These are phyloP conservation scores for Drosophila lini DNA, from an alignment of 1,140 invertebrate genomes.

Conservation along the genomic window DNA sequence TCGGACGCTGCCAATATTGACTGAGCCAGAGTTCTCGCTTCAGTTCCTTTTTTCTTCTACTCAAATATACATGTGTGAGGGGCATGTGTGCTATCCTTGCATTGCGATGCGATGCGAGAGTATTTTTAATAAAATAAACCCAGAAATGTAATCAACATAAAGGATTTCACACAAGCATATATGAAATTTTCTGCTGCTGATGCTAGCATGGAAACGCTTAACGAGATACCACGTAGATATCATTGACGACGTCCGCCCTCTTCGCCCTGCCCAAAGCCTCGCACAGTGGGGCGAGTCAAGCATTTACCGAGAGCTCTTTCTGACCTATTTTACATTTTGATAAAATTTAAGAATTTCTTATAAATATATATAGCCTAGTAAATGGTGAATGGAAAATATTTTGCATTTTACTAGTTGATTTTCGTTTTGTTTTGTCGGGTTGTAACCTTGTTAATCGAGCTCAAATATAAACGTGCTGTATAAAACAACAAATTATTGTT, in stretches of 20 bases:
- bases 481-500: no score
- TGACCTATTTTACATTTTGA: neutral
- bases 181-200: slow-evolving; percentile 56
- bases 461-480: neutral
- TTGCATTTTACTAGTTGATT: no score
- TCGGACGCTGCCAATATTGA: slow-evolving; percentile 81
- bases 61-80: slow-evolving; percentile 12
- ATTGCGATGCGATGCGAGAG: slow-evolving; percentile 65
- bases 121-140: slow-evolving; percentile 84
- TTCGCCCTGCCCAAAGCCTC: neutral
- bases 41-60: slow-evolving; percentile 33
- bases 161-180: slow-evolving; percentile 78
- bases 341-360: neutral
- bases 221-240: slow-evolving; percentile 80
- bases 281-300: slow-evolving; percentile 17
- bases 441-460: neutral
- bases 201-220: slow-evolving; percentile 69
- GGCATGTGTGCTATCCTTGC: slow-evolving; percentile 66
- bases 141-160: slow-evolving; percentile 84
- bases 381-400: no score
- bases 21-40: slow-evolving; percentile 67
- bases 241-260: slow-evolving; percentile 57
- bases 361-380: neutral
- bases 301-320: neutral
- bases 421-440: no score